A percentile compares a stretch with the other conserved stretches of the same genome.
These are phyloP conservation scores for Eurystomus gularis DNA, from an alignment of 2,113 vertebrate genomes.

Conservation along the genomic window DNA sequence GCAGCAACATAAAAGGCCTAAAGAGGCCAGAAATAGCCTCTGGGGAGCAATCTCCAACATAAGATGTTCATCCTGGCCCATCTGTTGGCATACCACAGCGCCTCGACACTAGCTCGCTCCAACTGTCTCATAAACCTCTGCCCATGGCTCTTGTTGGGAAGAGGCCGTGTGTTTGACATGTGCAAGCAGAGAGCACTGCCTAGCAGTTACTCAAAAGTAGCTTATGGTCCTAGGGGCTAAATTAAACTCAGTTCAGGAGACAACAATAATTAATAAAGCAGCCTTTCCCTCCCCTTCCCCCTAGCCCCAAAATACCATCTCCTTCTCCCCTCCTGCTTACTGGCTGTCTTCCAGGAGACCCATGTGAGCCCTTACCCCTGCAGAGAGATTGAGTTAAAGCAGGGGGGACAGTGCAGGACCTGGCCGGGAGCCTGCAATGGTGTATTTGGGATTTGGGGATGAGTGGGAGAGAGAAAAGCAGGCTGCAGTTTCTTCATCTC, in stretches of 20 bases:
- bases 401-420: too few relatives aligned
- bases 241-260: background rate
- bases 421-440: background rate
- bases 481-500: background rate
- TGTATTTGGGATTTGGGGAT: background rate
- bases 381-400: fast-evolving
- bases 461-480: background rate
- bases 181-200: background rate
- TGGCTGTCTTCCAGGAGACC: background rate
- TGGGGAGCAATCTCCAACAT: background rate
- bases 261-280: background rate
- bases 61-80: conserved; percentile 27
- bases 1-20: background rate
- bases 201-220: background rate
- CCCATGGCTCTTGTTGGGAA: background rate
- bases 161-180: background rate
- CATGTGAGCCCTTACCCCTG: background rate
- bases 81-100: background rate
- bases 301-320: background rate
- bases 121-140: conserved; percentile 7
- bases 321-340: background rate
- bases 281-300: background rate
- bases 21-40: conserved; percentile 34
- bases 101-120: background rate
- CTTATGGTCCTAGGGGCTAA: background rate